Percentiles rank a stretch among this genome's conserved stretches.
Evolutionary conservation across 2,797 vertebrate species (phyloP).

Genomic region (Heliangelus exortis): DNA sequence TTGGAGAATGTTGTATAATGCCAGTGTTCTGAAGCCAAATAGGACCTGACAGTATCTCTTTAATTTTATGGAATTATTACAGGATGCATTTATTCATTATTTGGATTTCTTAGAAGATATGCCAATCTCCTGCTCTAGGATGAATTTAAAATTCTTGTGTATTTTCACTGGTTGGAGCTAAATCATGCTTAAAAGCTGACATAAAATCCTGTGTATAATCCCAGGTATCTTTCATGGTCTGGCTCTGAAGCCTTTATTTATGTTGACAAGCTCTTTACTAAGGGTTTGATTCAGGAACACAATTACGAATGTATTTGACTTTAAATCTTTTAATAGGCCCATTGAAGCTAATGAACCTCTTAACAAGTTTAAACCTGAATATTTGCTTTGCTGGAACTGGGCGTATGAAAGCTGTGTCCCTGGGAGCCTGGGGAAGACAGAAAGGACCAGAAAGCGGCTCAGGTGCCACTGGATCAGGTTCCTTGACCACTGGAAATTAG

Average conservation of each 20-base stretch:
- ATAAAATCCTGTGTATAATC: background rate
- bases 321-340: conserved; percentile 33
- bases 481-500: background rate
- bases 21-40: background rate
- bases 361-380: background rate
- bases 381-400: background rate
- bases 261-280: conserved; percentile 46
- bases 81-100: background rate
- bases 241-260: conserved; percentile 18
- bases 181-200: conserved; percentile 1
- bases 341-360: conserved; percentile 1
- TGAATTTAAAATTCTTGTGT: background rate
- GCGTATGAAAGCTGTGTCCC: fast-evolving
- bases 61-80: conserved; percentile 1
- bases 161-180: background rate
- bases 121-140: background rate
- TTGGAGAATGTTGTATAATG: background rate
- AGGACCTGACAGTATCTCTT: background rate
- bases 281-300: conserved; percentile 31
- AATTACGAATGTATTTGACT: background rate
- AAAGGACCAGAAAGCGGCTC: fast-evolving
- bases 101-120: background rate
- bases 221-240: background rate
- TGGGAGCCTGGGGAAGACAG: background rate
- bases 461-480: background rate